These are phyloP conservation scores for Conomelus anceps DNA, from an alignment of 2,888 invertebrate genomes.

Conservation along the genomic window DNA sequence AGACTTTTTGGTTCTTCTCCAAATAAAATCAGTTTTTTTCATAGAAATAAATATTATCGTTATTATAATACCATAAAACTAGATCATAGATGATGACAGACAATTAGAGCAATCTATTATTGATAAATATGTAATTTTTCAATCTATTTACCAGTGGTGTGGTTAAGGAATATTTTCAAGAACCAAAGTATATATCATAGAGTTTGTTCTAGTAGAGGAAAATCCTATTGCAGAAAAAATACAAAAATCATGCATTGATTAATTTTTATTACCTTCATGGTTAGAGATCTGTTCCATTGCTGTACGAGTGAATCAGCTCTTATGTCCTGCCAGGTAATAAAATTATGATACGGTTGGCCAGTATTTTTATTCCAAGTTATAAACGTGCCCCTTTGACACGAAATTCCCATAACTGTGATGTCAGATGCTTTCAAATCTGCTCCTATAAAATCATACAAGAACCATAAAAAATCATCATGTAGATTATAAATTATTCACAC, in stretches of 20 bases:
- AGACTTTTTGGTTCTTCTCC: no score
- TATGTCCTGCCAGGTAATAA: constrained; percentile 87
- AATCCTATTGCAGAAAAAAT: background rate
- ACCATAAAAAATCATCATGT: background rate
- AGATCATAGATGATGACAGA: no score
- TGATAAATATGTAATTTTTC: no score
- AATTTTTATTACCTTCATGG: constrained; percentile 50
- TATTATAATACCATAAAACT: no score
- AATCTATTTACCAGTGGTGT: no score
- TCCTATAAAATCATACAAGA: constrained; percentile 48
- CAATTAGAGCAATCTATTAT: no score
- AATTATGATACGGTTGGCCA: constrained; percentile 70
- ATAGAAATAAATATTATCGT: no score
- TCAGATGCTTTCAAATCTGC: constrained; percentile 58
- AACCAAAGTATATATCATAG: no score
- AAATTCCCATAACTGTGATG: constrained; percentile 73
- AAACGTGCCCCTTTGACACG: constrained; percentile 76
- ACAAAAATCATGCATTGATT: background rate
- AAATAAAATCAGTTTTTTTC: no score
- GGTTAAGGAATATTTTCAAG: no score
- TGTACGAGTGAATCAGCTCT: constrained; percentile 66
- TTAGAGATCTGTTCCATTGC: constrained; percentile 69
- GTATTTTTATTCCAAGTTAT: constrained; percentile 74
- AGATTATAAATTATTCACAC: no score
- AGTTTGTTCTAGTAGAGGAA: no score